Base-by-base conservation (phyloP, 2,797 vertebrate species). In the Zenarchopterus dispar region DNA sequence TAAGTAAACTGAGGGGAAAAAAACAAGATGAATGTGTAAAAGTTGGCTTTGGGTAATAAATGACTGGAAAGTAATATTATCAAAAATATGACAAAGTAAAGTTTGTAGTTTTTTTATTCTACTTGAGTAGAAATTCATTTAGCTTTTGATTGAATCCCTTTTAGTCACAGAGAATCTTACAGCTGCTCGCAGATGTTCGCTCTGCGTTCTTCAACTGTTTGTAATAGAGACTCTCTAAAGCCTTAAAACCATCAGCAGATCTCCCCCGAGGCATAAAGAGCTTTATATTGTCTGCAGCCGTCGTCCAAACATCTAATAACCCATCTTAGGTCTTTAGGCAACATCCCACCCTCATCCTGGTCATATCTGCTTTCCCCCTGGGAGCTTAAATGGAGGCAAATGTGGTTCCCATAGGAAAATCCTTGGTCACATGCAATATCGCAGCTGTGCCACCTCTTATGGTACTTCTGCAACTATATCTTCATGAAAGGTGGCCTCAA, bases 231-330 rank as follows among this genome's bases (percentile, higher is more conserved):
- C 46, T 39, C 63, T 48, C 66, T 65, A 58, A 77, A 82, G 74
- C 81, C 69, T 81, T 67, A 80, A 89, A 82, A 81, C 59, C 81
- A 77, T 78, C 76, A 68, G 55, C 67, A 70, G 75, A 83, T 78
- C 77, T 69, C 83, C 83, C 80, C 67, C 0, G 45, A 78, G 88
- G 70, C 78, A 49, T 23, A 21, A 41, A 15, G 39, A 74, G 78
- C 75, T 80, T 82, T 73, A 73, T 67, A 75, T 61, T 74, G 87
- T 85, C 77, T 77, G 57, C 60, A 70, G 57, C 16, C 68, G 73
- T 84, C 87, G 82, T 89, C 85, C 79, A 88, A 87, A 91, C 90
- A 88, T 88, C 84, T 91, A 87, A 89, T 88, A 90, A 85, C 83
- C 86, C 70, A 70, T 84, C 72, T 70, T 73, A 70, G 74, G 86